These are phyloP conservation scores for Melanerpes aurifrons DNA, from an alignment of 2,113 vertebrate genomes.

Conservation along the genomic window DNA sequence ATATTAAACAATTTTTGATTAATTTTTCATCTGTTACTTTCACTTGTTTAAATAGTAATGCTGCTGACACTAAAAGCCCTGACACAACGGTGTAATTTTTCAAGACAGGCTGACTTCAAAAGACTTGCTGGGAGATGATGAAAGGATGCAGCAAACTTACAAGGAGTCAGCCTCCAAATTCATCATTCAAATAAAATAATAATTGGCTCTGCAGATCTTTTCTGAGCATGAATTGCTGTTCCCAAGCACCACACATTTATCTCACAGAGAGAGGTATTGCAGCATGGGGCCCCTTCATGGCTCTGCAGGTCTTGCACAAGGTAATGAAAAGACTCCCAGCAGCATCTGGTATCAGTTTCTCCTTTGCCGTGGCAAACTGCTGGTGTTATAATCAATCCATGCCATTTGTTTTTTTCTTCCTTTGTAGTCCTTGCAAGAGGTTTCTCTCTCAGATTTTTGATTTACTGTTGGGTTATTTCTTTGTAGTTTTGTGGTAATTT, in stretches of 20 bases:
- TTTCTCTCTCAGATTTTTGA: conserved; percentile 52
- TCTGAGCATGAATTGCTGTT: background rate
- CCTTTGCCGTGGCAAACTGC: conserved; percentile 47
- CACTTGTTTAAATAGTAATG: conserved; percentile 22
- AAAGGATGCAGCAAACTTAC: conserved; percentile 39
- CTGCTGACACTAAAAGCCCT: conserved; percentile 26
- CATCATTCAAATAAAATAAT: conserved; percentile 45
- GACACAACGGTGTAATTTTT: background rate
- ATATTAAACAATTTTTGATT: conserved; percentile 29
- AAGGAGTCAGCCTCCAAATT: background rate
- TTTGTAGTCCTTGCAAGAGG: conserved; percentile 51
- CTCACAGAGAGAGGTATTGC: background rate
- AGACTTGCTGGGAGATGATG: conserved; percentile 20
- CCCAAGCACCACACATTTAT: background rate
- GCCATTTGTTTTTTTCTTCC: conserved; percentile 37
- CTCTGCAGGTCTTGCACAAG: conserved; percentile 41
- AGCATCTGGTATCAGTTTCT: conserved; percentile 71
- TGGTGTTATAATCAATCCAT: conserved; percentile 60
- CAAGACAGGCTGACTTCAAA: conserved; percentile 24
- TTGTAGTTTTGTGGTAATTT: conserved; percentile 40
- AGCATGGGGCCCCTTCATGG: conserved; percentile 26
- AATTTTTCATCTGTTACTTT: conserved; percentile 40
- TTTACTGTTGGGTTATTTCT: conserved; percentile 53
- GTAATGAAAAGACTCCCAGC: conserved; percentile 58
- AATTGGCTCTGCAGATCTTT: conserved; percentile 22